Base-by-base conservation (phyloP, 2,888 invertebrate species). In the Macaria notata region DNA sequence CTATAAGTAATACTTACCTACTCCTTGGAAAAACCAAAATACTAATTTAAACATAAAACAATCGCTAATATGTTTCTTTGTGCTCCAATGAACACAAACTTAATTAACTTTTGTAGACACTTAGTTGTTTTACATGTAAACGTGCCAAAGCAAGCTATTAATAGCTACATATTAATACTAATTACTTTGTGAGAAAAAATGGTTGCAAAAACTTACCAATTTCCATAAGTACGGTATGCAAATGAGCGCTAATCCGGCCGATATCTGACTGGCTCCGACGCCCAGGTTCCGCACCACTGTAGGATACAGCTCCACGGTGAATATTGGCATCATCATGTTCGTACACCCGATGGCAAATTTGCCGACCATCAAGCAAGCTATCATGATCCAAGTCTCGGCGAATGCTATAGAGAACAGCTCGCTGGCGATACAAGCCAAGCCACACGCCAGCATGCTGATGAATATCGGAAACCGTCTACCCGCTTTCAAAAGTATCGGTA, bases 271-370 rank as follows among this genome's bases (percentile, higher is more conserved):
- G 3, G 94, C 95, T 1, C 95, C 95, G 9, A 95, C 94, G 4
- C 95, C 95, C 30, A 94, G 91, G 71, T 95, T 95, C 54, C 95
- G 88, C 64, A 95, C 93, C 58, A 94, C 90, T 3, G 95, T 95
- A 0, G 95, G 95, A 78, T 95, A 95, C 42, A 95, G 81, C 71
- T 95, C 95, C 3, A 95, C 95, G 1, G 95, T 95, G 76, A 94
- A 95, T 33, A 95, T 94, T 0, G 96, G 96, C 89, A 96, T 92
- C 70, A 96, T 95, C 74, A 95, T 96, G 72, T 96, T 96, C 29
- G 95, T 95, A 0, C 95, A 94, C 43, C 95, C 95, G 52, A 96
- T 95, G 31, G 95, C 94, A 71, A 96, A 96, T 86, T 96, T 96
- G 73, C 96, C 96, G 60, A 95, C 92, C 95, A 96, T 95, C 46